Conservation (phyloP, 2,113 vertebrate species). For the Neogale vison region DNA sequence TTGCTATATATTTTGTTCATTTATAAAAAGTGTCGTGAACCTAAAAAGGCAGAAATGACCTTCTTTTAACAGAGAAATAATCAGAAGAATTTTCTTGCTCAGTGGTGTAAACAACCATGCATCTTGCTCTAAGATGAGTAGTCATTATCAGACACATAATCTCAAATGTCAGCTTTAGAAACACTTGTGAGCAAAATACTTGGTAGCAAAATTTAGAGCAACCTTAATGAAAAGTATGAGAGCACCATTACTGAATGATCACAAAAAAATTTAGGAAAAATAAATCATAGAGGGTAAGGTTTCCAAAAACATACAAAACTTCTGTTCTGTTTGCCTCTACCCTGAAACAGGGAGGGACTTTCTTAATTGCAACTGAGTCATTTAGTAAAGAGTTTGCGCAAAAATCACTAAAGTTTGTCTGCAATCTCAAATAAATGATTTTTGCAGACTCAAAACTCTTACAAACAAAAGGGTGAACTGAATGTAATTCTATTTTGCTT, state of each 20-base stretch:
- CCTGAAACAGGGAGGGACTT: not conserved
- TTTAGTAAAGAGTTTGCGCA: not conserved
- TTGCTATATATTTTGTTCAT: not conserved
- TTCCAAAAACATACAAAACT: not conserved
- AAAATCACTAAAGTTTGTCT: constrained; percentile 13
- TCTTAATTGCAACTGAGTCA: not conserved
- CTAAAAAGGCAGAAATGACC: not conserved
- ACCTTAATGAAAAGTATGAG: not conserved
- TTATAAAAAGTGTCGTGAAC: not conserved
- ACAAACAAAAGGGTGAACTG: not conserved
- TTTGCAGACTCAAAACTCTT: not conserved
- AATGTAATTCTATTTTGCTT: not conserved
- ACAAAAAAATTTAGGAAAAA: not conserved
- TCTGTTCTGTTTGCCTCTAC: not conserved
- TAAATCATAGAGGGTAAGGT: not conserved
- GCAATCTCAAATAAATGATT: not conserved
- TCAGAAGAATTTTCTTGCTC: not conserved
- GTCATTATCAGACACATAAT: not conserved
- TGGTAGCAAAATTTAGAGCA: not conserved
- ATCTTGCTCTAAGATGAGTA: not conserved
- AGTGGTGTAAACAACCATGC: not conserved
- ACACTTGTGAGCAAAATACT: not conserved
- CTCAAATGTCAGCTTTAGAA: constrained; percentile 16
- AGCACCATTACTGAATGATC: not conserved
- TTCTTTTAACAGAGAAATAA: not conserved